Percentiles rank a stretch among this genome's conserved stretches.
These are phyloP conservation scores for Stegodyphus mimosarum DNA, from an alignment of 1,140 invertebrate species.

Conservation along the genomic window DNA sequence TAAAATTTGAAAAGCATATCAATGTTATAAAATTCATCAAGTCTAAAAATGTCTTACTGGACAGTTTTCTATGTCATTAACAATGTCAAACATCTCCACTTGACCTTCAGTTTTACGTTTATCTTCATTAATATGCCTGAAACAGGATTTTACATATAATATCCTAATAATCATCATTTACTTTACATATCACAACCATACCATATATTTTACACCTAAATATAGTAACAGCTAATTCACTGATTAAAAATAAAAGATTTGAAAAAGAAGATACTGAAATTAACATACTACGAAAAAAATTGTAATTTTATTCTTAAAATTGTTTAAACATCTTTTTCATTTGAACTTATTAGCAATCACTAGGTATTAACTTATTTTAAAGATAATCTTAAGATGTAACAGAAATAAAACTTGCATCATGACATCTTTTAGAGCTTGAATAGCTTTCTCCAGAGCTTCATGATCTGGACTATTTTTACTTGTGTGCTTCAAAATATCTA, in stretches of 20 bases:
- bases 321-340: no score
- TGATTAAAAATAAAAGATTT: no score
- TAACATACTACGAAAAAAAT: no score
- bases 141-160: no score
- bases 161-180: no score
- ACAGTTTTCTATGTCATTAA: conserved; percentile 97
- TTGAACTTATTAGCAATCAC: no score
- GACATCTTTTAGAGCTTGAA: conserved; percentile 89
- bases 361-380: no score
- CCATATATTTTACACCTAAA: background rate
- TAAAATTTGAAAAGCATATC: background rate
- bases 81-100: conserved; percentile 95
- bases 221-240: no score
- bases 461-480: conserved; percentile 86
- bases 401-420: conserved; percentile 75
- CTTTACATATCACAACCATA: background rate
- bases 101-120: conserved; percentile 95
- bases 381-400: no score
- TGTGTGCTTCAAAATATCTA: conserved; percentile 93
- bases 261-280: no score
- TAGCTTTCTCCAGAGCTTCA: conserved; percentile 82
- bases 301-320: no score
- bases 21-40: background rate
- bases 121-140: conserved; percentile 91
- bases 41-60: conserved; percentile 70